Evolutionary conservation across 2,888 invertebrate species (phyloP).

Genomic region (Tiliacea citrago): DNA sequence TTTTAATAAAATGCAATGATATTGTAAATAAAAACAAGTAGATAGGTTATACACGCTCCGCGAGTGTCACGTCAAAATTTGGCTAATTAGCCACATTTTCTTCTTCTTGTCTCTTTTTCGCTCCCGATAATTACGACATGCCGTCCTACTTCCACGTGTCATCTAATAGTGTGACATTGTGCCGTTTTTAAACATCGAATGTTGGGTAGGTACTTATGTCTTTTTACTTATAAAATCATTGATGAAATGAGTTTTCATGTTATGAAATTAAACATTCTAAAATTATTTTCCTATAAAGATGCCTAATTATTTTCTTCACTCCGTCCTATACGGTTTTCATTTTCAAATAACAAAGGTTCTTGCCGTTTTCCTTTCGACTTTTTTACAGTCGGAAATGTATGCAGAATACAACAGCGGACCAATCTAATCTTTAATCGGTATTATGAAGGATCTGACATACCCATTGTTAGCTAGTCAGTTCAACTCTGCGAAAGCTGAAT

Average conservation of each 20-base stretch:
- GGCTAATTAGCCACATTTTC: too few relatives aligned
- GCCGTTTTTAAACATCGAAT: too few relatives aligned
- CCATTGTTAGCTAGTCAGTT: slow-evolving; percentile 50
- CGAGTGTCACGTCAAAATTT: too few relatives aligned
- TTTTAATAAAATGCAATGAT: too few relatives aligned
- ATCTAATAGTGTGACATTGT: too few relatives aligned
- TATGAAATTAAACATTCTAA: neutral
- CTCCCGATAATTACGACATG: too few relatives aligned
- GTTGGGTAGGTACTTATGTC: too few relatives aligned
- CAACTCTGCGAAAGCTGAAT: slow-evolving; percentile 55
- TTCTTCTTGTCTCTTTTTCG: too few relatives aligned
- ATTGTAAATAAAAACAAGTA: too few relatives aligned
- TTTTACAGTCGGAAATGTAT: slow-evolving; percentile 6
- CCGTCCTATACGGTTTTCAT: neutral
- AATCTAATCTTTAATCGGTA: slow-evolving; percentile 50
- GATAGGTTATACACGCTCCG: too few relatives aligned
- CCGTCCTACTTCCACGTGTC: too few relatives aligned
- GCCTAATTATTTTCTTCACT: neutral
- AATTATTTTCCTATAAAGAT: neutral
- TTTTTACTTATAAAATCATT: too few relatives aligned
- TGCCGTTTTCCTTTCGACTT: neutral
- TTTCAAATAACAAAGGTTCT: neutral
- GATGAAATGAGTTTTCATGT: neutral
- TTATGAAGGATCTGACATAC: slow-evolving; percentile 53
- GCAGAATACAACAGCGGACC: slow-evolving; percentile 19